Evolutionary conservation across 1,140 invertebrate species (phyloP).

Genomic region (Arion vulgaris): DNA sequence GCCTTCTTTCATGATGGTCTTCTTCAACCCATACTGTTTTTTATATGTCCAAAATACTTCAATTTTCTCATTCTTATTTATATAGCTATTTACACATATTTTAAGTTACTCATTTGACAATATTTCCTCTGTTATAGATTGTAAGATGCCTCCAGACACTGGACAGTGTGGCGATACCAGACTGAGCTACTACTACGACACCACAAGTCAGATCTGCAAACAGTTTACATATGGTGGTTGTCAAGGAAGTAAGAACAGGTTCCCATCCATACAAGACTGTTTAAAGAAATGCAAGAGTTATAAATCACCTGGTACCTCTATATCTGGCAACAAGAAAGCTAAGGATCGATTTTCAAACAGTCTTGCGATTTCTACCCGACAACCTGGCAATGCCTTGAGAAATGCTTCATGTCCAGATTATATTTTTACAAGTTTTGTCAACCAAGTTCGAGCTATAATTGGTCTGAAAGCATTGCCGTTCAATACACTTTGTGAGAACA

Average conservation of each 20-base stretch:
- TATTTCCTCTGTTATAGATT: not conserved
- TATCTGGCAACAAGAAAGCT: too few relatives aligned
- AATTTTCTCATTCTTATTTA: too few relatives aligned
- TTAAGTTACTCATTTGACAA: too few relatives aligned
- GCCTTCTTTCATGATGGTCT: too few relatives aligned
- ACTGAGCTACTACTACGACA: conserved; percentile 55
- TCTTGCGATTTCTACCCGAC: not conserved
- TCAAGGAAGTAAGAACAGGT: conserved; percentile 66
- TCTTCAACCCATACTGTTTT: too few relatives aligned
- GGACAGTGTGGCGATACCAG: conserved; percentile 81
- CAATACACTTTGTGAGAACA: not conserved
- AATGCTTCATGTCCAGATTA: too few relatives aligned
- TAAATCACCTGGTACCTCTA: too few relatives aligned
- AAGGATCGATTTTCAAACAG: too few relatives aligned
- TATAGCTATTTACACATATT: too few relatives aligned
- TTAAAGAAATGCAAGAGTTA: conserved; percentile 28
- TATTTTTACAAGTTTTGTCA: not conserved
- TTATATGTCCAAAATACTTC: too few relatives aligned
- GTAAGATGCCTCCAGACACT: conserved; percentile 39
- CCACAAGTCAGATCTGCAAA: conserved; percentile 47
- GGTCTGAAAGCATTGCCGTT: not conserved
- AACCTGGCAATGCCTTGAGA: too few relatives aligned
- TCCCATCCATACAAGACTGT: conserved; percentile 46
- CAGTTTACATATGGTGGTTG: conserved; percentile 65
- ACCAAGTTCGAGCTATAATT: not conserved